These are phyloP conservation scores for Circaetus gallicus DNA, from an alignment of 2,113 vertebrate species.

Conservation along the genomic window DNA sequence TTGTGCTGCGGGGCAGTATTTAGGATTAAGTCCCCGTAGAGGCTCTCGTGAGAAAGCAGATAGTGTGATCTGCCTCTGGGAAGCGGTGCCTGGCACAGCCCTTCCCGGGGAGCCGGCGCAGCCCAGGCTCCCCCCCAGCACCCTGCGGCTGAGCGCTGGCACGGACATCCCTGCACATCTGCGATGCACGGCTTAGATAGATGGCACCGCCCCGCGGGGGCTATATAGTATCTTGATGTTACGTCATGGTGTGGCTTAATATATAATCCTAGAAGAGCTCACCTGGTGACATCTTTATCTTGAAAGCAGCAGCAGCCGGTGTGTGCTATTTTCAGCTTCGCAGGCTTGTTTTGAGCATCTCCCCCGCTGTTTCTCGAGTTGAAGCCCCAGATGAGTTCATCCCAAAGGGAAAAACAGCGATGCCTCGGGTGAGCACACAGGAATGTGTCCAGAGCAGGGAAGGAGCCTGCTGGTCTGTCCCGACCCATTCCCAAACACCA, in stretches of 20 bases:
- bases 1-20: neutral
- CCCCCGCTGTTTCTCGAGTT: neutral
- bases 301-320: neutral
- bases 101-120: accelerated
- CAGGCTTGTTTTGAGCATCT: neutral
- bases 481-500: too few relatives aligned
- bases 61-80: neutral
- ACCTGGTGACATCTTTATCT: constrained; percentile 23
- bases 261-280: neutral
- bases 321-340: neutral
- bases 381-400: neutral
- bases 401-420: neutral
- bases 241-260: neutral
- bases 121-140: neutral
- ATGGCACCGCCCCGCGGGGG: accelerated
- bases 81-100: neutral
- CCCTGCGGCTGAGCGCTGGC: accelerated
- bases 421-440: neutral
- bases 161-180: neutral
- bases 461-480: neutral
- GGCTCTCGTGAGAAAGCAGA: neutral
- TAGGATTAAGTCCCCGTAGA: neutral
- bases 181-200: accelerated
- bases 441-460: neutral
- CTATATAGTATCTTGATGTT: neutral